Base-by-base conservation (phyloP, 2,888 invertebrate species). In the Drosophila prolongata region DNA sequence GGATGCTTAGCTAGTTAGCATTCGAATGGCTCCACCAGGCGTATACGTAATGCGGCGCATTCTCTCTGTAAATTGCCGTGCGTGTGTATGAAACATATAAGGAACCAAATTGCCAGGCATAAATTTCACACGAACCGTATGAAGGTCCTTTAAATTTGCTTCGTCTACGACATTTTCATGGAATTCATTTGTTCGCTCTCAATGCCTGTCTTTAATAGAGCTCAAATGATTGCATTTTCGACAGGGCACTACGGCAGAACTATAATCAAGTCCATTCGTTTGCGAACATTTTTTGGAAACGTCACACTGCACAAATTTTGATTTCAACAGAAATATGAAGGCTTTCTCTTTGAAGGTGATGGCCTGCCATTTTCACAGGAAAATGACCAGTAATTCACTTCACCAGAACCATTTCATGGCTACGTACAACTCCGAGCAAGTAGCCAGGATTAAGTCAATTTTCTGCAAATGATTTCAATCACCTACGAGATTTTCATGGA, bases 21-120 rank as follows among this genome's bases (percentile, higher is more conserved):
- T 64, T 62, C 68, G 52, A 52, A 65, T 65, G 44, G 50, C 47
- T 34, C 52, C 30, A 44, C 50, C 44, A n/a, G 65, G 52, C 67
- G 65, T 66, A 47, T 54, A 47, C 54, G 54, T 50, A 67, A 67
- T 66, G 46, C 14, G 37, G 24, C 34, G 66, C 64, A n/a, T 19
- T 47, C 27, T 8, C n/a, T 6, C 2, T 6, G 19, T 1, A 44
- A 44, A 44, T 44, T 46, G 24, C 46, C 6, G 10, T 30, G 46
- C 44, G 44, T 30, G 30, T 30, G 30, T 30, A 30, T 35, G 35
- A 42, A 40, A 40, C 40, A 30, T 16, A 30, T 30, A 6, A 13
- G 10, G 27, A 16, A 13, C 9, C 30, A 38, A 61, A 6, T 43
- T 43, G 58, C 27, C 55, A 30, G 16, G 34, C 55, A 55, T 50